Conservation (phyloP, 2,888 invertebrate species). For the Muschampia plurimacula region DNA sequence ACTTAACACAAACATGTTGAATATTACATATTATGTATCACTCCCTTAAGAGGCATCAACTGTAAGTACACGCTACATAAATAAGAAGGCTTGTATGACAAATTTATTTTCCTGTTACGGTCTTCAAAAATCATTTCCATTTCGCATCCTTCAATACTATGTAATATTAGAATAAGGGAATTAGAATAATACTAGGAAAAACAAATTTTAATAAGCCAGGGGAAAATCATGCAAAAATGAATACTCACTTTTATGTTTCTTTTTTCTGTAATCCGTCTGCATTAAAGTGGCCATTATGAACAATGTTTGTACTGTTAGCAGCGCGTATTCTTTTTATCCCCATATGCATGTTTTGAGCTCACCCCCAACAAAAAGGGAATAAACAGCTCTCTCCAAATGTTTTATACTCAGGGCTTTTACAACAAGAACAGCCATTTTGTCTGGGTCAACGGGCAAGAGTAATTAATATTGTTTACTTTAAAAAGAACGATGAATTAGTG, state of each 20-base stretch:
- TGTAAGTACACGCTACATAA: too few species aligned
- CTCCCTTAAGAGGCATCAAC: too few species aligned
- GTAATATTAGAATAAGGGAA: background rate
- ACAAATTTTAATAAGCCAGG: background rate
- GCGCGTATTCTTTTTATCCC: slow-evolving; percentile 22
- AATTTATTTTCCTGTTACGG: background rate
- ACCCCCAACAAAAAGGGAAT: slow-evolving; percentile 5
- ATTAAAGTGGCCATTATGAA: slow-evolving; percentile 32
- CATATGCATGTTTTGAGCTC: slow-evolving; percentile 26
- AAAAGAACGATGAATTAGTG: background rate
- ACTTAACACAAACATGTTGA: background rate
- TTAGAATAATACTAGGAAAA: background rate
- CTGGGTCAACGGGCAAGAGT: background rate
- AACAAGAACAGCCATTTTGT: background rate
- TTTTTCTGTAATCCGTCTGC: slow-evolving; percentile 14
- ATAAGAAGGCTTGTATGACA: background rate
- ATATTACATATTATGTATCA: too few species aligned
- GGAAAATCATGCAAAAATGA: slow-evolving; percentile 5
- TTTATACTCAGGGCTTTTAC: background rate
- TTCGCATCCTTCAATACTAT: background rate
- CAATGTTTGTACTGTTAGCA: slow-evolving; percentile 12
- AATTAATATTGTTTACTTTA: background rate
- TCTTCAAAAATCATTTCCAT: background rate
- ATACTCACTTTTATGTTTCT: slow-evolving; percentile 9
- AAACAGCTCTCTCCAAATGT: background rate